Base-by-base conservation (phyloP, 2,113 vertebrate species). In the Paratilapia polleni region DNA sequence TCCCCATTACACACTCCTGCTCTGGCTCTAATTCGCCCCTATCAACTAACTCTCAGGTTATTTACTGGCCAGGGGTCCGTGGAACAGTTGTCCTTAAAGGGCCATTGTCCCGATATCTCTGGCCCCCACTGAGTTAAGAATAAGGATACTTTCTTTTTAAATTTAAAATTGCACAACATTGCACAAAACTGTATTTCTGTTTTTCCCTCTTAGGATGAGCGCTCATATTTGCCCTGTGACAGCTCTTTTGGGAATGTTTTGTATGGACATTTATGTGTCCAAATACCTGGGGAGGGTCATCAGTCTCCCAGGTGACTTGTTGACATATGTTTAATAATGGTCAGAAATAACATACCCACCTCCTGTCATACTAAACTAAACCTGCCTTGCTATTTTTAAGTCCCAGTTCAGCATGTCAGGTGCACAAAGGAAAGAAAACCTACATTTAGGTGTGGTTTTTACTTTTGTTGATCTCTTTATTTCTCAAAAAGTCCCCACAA, bases 1-100 rank as follows among this genome's bases (percentile, higher is more conserved):
- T 96, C 95, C 96, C 94, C 94, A 96, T 96, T 96, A 96, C 92
- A 80, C 77, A 84, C 94, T 94, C 87, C 92, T 92, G 90, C 88
- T 91, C 93, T 89, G 91, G 84, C 93, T 93, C 93, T 96, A 95
- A 96, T 96, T 96, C 91, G 92, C 86, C 91, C 89, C 93, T 94
- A 94, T 95, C 94, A 96, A 94, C 94, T 93, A 94, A 94, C 93
- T 91, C 89, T 78, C 84, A 92, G 93, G 93, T 95, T 96, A 96
- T 96, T 96, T 96, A 95, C 95, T 88, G 91, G 90, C 84, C 87
- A 87, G 62, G 68, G 84, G 60, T 87, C 89, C 82, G 34, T 89
- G 91, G 92, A 89, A 79, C 86, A 90, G 76, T 89, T 91, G 87
- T 91, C 88, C 91, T 94, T 90, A 93, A 94, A 92, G 84, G 85